Base-by-base conservation (phyloP, 2,797 vertebrate genomes). In the Eulemur rubriventer region DNA sequence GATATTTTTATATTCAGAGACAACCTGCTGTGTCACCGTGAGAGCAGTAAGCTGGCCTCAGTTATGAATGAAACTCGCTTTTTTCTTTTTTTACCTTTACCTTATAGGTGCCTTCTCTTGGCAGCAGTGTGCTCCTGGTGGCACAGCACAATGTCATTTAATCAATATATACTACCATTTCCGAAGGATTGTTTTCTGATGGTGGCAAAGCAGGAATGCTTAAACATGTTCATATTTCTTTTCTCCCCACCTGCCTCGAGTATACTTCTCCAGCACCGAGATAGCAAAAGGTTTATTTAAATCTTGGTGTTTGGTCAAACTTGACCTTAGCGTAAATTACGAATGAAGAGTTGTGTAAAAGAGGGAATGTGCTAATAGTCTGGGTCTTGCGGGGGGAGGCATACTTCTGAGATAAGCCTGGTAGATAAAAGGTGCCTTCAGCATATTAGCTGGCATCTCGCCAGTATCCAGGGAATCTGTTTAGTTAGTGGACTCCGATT, bases 401-500 rank as follows among this genome's bases (percentile, higher is more conserved):
- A 26, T 81, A 65, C 89, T 97, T 97, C 97, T 97, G 96, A 97
- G 95, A 97, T 96, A 97, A 97, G 92, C 92, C 95, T 91, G 96
- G 96, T 65, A 98, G 98, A 98, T 98, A 98, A 98, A 98, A 99
- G 97, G 96, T 97, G 92, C 94, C 95, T 98, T 97, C 95, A 92
- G 97, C 98, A 97, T 96, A 98, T 97, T 90, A 97, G 93, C 96
- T 98, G 99, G 99, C 98, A 35, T 91, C 73, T 89, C 22, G 98
- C 98, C 98, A 98, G 70, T 52, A 91, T 89, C 11, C 94, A 84
- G 97, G 97, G 96, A 97, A 96, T 98, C 96, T 92, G 94, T 98
- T 98, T 97, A 97, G 97, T 98, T 97, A 96, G 96, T 96, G 97
- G 97, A 95, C 98, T 97, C 98, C 98, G 98, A 98, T 98, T 98